Evolutionary conservation across 2,797 vertebrate genomes (phyloP), one percentile per base, ranked within the genome.

Genomic region (Pelodytes ibericus): DNA sequence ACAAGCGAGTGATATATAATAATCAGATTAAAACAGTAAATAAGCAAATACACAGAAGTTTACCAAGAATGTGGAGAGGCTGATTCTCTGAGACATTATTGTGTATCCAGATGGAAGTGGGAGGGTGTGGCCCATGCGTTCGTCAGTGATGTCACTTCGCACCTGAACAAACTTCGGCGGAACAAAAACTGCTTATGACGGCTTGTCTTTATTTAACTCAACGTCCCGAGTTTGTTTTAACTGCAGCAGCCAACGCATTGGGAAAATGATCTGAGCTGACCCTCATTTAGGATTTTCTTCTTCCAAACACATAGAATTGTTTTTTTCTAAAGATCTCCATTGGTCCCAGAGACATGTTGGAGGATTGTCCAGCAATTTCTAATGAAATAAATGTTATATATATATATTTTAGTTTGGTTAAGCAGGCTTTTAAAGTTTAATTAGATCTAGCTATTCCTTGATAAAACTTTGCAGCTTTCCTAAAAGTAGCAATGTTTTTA

Each of bases 161-260:
- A 80, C 82, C 78, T 81, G 80, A 71, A 78, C 80, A 79, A 80
- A 83, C 69, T 73, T 65, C 47, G 33, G 1, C 2, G 68, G 75
- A 78, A 81, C 60, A 65, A 67, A 77, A 72, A 25, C 33, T 58
- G 51, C n/a, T 73, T 49, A 57, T 36, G 39, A 59, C 30, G 26
- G 24, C 68, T 68, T 67, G 13, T 33, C 76, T 63, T 72, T 69
- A 30, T 61, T 41, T 47, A 64, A 75, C 53, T 58, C 33, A 36
- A 27, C 36, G 24, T 18, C 58, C 2, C 41, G 44, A 26, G 30
- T 30, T n/a, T 60, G 66, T 71, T 79, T 58, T 41, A 53, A 20
- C 56, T 68, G 57, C 71, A 68, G n/a, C 61, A 53, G 58, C 78
- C 4, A 80, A 31, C 60, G 61, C 61, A 78, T 24, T 49, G 78